Percentiles rank a stretch among this genome's conserved stretches.
phyloP scores from a whole-genome alignment of 2,113 vertebrate genomes.

The Cepphus grylle region DNA sequence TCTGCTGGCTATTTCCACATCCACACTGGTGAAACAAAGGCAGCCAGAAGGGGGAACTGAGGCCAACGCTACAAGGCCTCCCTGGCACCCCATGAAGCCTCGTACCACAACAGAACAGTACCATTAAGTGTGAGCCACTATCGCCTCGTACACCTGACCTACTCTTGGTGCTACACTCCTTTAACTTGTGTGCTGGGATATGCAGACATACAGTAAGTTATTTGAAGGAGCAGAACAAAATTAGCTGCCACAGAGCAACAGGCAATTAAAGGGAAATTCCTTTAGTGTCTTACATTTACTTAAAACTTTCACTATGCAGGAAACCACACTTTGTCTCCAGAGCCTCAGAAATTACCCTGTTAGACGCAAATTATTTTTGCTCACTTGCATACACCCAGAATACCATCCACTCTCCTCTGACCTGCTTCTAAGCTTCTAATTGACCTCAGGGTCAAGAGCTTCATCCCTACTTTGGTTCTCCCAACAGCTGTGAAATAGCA shows the following conservation, averaged over 20 bases:
- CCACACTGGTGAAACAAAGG: background rate
- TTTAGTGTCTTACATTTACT: background rate
- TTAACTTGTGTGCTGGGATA: fast-evolving
- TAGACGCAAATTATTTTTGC: slow-evolving; percentile 3
- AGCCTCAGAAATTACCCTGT: background rate
- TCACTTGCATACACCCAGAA: slow-evolving; percentile 15
- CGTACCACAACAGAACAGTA: fast-evolving
- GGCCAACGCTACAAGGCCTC: background rate
- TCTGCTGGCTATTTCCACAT: background rate
- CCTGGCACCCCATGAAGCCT: background rate
- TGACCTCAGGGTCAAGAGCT: slow-evolving; percentile 57
- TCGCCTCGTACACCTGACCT: fast-evolving
- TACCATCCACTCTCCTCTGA: slow-evolving; percentile 7
- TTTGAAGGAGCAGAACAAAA: background rate
- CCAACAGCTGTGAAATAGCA: slow-evolving; percentile 25
- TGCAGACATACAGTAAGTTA: background rate
- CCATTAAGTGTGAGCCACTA: background rate
- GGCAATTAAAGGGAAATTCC: background rate
- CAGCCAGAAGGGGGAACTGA: background rate
- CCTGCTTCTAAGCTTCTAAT: slow-evolving; percentile 50
- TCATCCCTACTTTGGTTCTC: slow-evolving; percentile 42
- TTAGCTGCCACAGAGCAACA: background rate
- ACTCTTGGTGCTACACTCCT: background rate
- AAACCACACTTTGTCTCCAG: background rate
- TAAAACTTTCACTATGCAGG: background rate